Evolutionary conservation across 2,113 vertebrate genomes (phyloP).

Genomic region (Accipiter virgatus): DNA sequence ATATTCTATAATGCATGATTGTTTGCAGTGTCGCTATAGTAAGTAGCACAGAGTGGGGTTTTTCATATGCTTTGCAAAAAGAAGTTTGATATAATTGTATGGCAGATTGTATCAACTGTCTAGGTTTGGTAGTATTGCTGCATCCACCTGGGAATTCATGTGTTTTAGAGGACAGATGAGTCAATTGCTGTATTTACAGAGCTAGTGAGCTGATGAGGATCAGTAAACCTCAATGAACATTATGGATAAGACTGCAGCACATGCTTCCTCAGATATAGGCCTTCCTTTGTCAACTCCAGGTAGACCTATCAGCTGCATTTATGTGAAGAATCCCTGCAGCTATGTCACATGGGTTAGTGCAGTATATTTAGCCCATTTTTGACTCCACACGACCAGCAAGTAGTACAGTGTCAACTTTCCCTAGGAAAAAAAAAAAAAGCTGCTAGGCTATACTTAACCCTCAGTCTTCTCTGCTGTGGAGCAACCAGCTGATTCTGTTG

Average conservation of each 20-base stretch:
- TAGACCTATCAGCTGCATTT: not conserved
- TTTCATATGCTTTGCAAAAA: not conserved
- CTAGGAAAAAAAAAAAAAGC: not conserved
- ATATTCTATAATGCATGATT: not conserved
- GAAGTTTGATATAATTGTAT: not conserved
- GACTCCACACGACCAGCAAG: conserved; percentile 27
- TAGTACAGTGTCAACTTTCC: conserved; percentile 57
- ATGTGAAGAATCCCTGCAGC: conserved; percentile 23
- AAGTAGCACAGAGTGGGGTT: not conserved
- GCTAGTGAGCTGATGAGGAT: not conserved
- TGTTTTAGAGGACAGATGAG: not conserved
- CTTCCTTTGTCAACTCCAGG: not conserved
- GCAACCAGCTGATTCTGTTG: conserved; percentile 62
- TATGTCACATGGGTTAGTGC: not conserved
- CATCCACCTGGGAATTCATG: not conserved
- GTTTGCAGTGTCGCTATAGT: not conserved
- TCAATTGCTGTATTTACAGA: not conserved
- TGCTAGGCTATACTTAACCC: conserved; percentile 77
- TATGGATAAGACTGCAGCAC: not conserved
- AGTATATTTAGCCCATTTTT: conserved; percentile 69
- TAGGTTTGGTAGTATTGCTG: not conserved
- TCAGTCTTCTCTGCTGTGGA: conserved; percentile 53
- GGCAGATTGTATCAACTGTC: not conserved
- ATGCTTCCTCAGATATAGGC: not conserved
- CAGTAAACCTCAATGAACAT: not conserved